Percentiles rank a stretch among this genome's conserved stretches.
phyloP scores from a whole-genome alignment of 2,888 invertebrate species.

The Craniophora ligustri region DNA sequence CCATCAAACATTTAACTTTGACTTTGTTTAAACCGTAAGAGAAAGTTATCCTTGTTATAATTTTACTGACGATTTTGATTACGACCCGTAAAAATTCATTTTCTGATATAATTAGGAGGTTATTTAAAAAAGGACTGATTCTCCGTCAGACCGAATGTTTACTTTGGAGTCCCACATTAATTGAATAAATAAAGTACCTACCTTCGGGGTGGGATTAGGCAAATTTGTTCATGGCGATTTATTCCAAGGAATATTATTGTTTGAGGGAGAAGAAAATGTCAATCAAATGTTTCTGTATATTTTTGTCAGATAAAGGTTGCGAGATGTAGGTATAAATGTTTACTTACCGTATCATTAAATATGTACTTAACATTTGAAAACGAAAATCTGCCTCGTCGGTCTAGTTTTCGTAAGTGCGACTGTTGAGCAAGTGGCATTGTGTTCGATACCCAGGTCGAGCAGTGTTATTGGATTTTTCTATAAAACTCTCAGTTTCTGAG shows the following conservation, averaged over 20 bases:
- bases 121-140: constrained; percentile 28
- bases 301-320: too few relatives aligned
- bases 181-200: constrained; percentile 43
- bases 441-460: too few relatives aligned
- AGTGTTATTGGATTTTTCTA: too few relatives aligned
- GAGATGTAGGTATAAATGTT: too few relatives aligned
- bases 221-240: constrained; percentile 44
- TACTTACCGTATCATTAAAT: too few relatives aligned
- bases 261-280: constrained; percentile 21
- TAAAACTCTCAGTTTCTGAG: too few relatives aligned
- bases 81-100: not conserved
- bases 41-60: not conserved
- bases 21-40: too few relatives aligned
- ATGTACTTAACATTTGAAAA: too few relatives aligned
- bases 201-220: constrained; percentile 24
- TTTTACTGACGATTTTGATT: not conserved
- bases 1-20: too few relatives aligned
- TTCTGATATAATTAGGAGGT: constrained; percentile 13
- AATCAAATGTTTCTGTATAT: constrained; percentile 30
- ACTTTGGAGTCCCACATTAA: constrained; percentile 33
- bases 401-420: too few relatives aligned
- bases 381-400: too few relatives aligned
- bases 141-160: constrained; percentile 28
- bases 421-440: too few relatives aligned
- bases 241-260: constrained; percentile 30